Base-by-base conservation (phyloP, 2,888 invertebrate genomes). In the Exocentrus adspersus region DNA sequence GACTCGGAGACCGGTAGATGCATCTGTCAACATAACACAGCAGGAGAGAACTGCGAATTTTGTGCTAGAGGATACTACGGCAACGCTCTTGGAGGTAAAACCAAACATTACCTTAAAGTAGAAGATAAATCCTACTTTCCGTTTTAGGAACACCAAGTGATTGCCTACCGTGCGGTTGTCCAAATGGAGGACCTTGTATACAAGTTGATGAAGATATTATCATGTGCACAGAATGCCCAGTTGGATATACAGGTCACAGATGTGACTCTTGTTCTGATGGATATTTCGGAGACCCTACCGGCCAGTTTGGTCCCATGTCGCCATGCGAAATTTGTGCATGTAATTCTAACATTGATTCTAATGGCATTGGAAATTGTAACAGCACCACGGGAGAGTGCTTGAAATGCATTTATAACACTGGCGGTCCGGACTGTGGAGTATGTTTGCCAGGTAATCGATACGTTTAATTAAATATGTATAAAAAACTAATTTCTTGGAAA, bases 251-350 rank as follows among this genome's bases (percentile, higher is more conserved):
- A 71, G 94, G 95, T 50, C 89, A 90, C 37, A 86, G 89, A 53
- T 99, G 98, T 81, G 97, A 99, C 77, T 88, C 92, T 17, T 99
- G 99, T 78, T 92, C 95, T 1, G 98, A 99, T 80, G 98, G 98
- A 1, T 98, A 92, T 50, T 75, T 60, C 50, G 75, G 75, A 1
- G 74, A 75, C 64, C 75, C 75, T 0, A 67, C 62, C 5, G 93
- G 93, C 0, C 84, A 87, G 57, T 85, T 86, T 68, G 88, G 88
- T 0, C 82, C 85, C 0, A 88, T 90, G 9, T 88, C 89, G 41
- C 90, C 92, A 56, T 96, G 98, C 77, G 87, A 88, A 67, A 88
- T 90, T 41, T 99, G 98, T 79, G 92, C 94, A 71, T 99, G 98
- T 78, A 97, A 95, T 77, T 91, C 92, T 20, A 98, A 98, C 78